A percentile compares a stretch with the other conserved stretches of the same genome.
phyloP scores from a whole-genome alignment of 2,113 vertebrate genomes.

The Hystrix cristata region DNA sequence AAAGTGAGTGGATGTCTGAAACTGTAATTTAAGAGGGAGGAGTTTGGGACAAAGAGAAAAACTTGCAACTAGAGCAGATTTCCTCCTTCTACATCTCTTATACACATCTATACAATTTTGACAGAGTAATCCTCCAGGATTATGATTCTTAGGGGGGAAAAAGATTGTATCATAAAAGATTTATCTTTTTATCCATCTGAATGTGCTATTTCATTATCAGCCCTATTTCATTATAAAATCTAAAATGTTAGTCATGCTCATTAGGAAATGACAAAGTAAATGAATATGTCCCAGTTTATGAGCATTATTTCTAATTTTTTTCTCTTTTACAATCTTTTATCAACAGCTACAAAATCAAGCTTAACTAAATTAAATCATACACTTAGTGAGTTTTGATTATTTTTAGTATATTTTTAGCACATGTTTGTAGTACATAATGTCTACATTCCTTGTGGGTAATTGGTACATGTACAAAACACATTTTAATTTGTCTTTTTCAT shows the following conservation, averaged over 20 bases:
- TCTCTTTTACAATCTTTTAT: not conserved
- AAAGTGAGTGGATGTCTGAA: not conserved
- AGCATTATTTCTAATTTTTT: not conserved
- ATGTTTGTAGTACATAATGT: not conserved
- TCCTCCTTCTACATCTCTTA: rapidly evolving
- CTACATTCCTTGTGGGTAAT: not conserved
- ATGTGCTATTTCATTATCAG: not conserved
- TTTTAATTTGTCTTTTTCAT: not conserved
- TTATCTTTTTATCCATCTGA: not conserved
- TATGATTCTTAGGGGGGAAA: not conserved
- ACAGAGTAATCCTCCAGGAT: not conserved
- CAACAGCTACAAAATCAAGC: not conserved
- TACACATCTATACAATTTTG: not conserved
- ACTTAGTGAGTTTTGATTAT: not conserved
- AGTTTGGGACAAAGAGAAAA: not conserved
- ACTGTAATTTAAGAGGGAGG: not conserved
- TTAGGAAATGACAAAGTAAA: not conserved
- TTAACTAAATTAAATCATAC: not conserved
- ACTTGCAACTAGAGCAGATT: not conserved
- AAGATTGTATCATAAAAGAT: not conserved
- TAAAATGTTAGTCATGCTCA: not conserved
- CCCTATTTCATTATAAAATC: not conserved
- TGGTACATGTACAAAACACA: not conserved
- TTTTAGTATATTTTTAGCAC: not conserved
- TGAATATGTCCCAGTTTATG: too few species aligned